Percentiles rank a stretch among this genome's conserved stretches.
phyloP scores from a whole-genome alignment of 2,888 invertebrate species.

The Lobophora halterata region DNA sequence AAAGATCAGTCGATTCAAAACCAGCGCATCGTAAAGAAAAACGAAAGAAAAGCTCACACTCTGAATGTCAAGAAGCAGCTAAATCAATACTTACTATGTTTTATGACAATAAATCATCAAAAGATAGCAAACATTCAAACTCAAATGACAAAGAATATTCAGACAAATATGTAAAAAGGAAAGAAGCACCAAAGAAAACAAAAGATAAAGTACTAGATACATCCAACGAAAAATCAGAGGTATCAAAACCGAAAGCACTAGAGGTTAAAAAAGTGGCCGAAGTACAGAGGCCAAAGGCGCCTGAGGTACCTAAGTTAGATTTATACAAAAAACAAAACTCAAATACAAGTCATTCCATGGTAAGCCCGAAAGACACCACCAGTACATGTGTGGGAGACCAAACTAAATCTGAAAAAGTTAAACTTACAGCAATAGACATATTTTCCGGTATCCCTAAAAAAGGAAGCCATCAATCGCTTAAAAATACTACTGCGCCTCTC shows the following conservation, averaged over 20 bases:
- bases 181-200: constrained; percentile 50
- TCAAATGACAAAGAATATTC: constrained; percentile 51
- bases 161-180: constrained; percentile 69
- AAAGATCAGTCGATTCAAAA: constrained; percentile 65
- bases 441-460: constrained; percentile 62
- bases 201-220: constrained; percentile 35
- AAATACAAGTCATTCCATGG: constrained; percentile 52
- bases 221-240: too few relatives aligned
- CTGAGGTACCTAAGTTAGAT: constrained; percentile 13
- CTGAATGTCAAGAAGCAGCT: constrained; percentile 44
- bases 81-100: constrained; percentile 51
- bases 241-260: too few relatives aligned
- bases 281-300: too few relatives aligned
- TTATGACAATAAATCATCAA: constrained; percentile 42
- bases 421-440: constrained; percentile 66
- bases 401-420: constrained; percentile 56
- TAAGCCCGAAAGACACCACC: constrained; percentile 49
- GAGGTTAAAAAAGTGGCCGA: too few relatives aligned
- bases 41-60: constrained; percentile 60
- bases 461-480: constrained; percentile 51
- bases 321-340: constrained; percentile 44
- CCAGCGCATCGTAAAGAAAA: constrained; percentile 74
- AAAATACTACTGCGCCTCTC: constrained; percentile 52
- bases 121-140: constrained; percentile 44
- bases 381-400: constrained; percentile 36